Percentiles rank a stretch among this genome's conserved stretches.
phyloP scores from a whole-genome alignment of 2,113 vertebrate species.

The Lichenostomus cassidix region DNA sequence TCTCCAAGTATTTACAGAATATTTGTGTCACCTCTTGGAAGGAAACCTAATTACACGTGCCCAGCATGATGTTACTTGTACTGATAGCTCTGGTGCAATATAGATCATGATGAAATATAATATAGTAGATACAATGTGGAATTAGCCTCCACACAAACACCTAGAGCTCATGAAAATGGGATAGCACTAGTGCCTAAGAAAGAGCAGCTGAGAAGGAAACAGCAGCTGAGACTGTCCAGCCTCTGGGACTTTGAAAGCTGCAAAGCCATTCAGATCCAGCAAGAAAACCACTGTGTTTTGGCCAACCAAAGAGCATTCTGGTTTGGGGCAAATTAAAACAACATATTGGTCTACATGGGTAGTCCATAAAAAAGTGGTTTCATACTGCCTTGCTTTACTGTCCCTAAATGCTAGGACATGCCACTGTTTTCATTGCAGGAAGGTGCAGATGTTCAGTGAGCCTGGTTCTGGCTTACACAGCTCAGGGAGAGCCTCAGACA shows the following conservation, averaged over 20 bases:
- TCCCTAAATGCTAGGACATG: not conserved
- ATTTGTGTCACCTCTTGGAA: not conserved
- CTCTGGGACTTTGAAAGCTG: not conserved
- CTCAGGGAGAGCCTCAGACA: not conserved
- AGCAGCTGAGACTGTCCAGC: not conserved
- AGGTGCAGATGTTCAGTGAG: not conserved
- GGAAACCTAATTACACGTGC: not conserved
- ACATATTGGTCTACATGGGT: not conserved
- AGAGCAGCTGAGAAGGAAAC: not conserved
- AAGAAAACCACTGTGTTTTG: not conserved
- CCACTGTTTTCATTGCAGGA: not conserved
- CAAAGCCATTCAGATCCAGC: not conserved
- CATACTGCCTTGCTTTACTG: not conserved
- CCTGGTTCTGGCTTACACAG: not conserved
- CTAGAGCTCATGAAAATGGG: not conserved
- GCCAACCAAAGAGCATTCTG: not conserved
- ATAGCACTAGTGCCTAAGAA: not conserved
- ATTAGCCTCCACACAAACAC: not conserved
- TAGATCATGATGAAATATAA: not conserved
- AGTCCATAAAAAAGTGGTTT: not conserved
- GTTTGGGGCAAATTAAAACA: not conserved
- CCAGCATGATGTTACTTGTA: not conserved
- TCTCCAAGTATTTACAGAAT: not conserved
- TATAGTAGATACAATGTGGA: not conserved
- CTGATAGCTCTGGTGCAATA: not conserved